phyloP scores from a whole-genome alignment of 2,888 invertebrate genomes.

The Nomada goodeniana region DNA sequence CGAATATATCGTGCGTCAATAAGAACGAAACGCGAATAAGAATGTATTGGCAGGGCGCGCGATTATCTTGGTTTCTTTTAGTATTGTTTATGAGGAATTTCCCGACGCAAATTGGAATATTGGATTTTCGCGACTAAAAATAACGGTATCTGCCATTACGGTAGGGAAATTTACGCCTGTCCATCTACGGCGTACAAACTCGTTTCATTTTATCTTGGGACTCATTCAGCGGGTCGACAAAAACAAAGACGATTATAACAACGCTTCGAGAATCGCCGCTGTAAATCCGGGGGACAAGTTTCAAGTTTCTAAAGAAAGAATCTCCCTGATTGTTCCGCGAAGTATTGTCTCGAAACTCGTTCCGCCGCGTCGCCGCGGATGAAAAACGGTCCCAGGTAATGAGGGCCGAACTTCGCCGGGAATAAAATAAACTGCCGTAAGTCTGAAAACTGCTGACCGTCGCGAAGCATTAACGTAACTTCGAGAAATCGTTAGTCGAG shows the following conservation, averaged over 20 bases:
- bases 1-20: too few relatives aligned
- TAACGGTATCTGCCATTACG: background rate
- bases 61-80: too few relatives aligned
- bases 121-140: background rate
- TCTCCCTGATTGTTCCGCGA: conserved; percentile 60
- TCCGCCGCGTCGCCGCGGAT: conserved; percentile 56
- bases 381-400: conserved; percentile 64
- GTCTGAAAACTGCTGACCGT: conserved; percentile 52
- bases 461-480: conserved; percentile 55
- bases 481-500: conserved; percentile 55
- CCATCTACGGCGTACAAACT: conserved; percentile 49
- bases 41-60: too few relatives aligned
- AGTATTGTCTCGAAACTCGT: conserved; percentile 66
- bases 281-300: conserved; percentile 57
- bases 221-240: conserved; percentile 48
- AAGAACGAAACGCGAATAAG: too few relatives aligned
- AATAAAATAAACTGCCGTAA: conserved; percentile 60
- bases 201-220: conserved; percentile 38
- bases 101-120: too few relatives aligned
- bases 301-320: conserved; percentile 64
- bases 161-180: conserved; percentile 45
- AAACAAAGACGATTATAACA: conserved; percentile 47
- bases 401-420: conserved; percentile 56
- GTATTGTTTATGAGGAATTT: too few relatives aligned
- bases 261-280: conserved; percentile 49